Percentiles rank a stretch among this genome's conserved stretches.
Conservation (phyloP, 2,113 vertebrate genomes). For the Hippocampus barbouri region DNA sequence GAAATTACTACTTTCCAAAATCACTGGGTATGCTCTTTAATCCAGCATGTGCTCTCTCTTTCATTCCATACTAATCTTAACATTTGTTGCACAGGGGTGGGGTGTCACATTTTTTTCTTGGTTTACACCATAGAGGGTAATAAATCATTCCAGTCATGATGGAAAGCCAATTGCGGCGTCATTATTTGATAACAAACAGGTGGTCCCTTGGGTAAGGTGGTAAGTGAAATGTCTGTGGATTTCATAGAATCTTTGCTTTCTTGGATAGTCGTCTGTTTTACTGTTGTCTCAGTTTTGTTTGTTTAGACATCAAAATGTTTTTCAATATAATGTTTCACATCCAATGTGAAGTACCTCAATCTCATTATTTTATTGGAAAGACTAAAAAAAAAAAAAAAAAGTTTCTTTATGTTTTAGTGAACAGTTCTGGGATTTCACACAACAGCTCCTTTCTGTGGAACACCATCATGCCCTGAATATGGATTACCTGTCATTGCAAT, state of each 20-base stretch:
- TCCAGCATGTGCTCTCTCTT: constrained; percentile 49
- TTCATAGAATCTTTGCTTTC: not conserved
- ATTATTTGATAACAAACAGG: constrained; percentile 3
- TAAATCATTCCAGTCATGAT: constrained; percentile 13
- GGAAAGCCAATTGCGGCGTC: not conserved
- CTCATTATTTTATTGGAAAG: not conserved
- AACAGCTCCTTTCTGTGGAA: not conserved
- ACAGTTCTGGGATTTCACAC: not conserved
- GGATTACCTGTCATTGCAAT: not conserved
- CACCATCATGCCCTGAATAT: too few relatives aligned
- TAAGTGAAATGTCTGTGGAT: constrained; percentile 38
- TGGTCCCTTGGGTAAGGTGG: constrained; percentile 28
- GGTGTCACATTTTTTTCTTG: constrained; percentile 19
- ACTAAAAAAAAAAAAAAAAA: too few relatives aligned
- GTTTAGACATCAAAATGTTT: not conserved
- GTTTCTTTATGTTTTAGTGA: not conserved
- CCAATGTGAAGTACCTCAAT: not conserved
- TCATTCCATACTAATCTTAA: constrained; percentile 53
- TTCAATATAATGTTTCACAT: not conserved
- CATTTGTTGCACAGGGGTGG: constrained; percentile 57
- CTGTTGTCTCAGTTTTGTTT: not conserved
- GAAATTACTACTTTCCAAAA: not conserved
- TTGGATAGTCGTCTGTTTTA: not conserved
- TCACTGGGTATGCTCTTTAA: constrained; percentile 23
- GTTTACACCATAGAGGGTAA: constrained; percentile 16